A percentile compares a stretch with the other conserved stretches of the same genome.
These are phyloP conservation scores for Dilophus febrilis DNA, from an alignment of 2,888 invertebrate species.

Conservation along the genomic window DNA sequence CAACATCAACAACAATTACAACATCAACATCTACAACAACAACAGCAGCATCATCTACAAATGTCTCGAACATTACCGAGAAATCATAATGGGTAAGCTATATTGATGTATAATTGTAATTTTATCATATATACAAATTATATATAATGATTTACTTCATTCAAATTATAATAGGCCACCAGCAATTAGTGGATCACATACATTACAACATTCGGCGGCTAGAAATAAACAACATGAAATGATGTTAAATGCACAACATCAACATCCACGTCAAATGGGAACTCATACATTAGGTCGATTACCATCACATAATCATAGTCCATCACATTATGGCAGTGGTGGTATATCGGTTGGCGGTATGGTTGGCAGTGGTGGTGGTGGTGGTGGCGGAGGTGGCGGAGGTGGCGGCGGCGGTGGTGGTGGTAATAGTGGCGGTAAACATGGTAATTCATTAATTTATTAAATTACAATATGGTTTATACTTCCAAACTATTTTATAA, in stretches of 20 bases:
- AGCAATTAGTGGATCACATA: conserved; percentile 30
- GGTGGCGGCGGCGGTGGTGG: too few species aligned
- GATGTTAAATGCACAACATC: conserved; percentile 33
- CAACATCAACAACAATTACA: too few species aligned
- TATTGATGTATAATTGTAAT: too few species aligned
- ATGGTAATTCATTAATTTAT: conserved; percentile 3
- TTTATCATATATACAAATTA: neutral
- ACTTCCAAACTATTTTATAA: too few species aligned
- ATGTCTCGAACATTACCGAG: conserved; percentile 33
- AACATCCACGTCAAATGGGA: conserved; percentile 34
- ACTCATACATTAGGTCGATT: conserved; percentile 48
- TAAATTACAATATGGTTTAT: too few species aligned
- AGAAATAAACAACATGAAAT: conserved; percentile 31
- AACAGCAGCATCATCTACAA: conserved; percentile 9
- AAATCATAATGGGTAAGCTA: conserved; percentile 25
- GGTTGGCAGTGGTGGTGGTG: too few species aligned
- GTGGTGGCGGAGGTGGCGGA: too few species aligned
- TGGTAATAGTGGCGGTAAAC: conserved; percentile 1
- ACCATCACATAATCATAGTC: conserved; percentile 43
- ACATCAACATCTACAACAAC: conserved; percentile 29
- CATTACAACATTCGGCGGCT: conserved; percentile 30
- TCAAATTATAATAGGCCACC: conserved; percentile 22
- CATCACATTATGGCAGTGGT: conserved; percentile 26
- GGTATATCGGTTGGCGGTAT: neutral
- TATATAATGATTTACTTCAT: conserved; percentile 2